Evolutionary conservation across 2,888 invertebrate species (phyloP), one percentile per base, ranked within the genome.

Genomic region (Cerceris rybyensis): DNA sequence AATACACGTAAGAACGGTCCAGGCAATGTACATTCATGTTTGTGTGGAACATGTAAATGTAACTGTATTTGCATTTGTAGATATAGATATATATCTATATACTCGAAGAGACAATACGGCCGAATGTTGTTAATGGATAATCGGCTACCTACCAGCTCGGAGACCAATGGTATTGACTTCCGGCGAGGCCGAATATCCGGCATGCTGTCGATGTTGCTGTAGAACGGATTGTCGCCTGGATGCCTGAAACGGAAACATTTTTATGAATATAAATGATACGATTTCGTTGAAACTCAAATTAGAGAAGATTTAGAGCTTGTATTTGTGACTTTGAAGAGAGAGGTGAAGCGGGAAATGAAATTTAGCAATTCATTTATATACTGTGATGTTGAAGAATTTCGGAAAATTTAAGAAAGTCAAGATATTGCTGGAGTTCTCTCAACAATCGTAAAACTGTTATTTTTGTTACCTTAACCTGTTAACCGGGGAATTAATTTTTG

Each of bases 141-240:
- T 90, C 88, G 86, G 87, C 81, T 88, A 96, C 98, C 96, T 96
- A 99, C 99, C 96, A 99, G 95, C 94, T 99, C 99, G 79, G 99
- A 99, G 90, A 99, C 99, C 91, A 99, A 95, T 46, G 99, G 98
- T 91, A 99, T 98, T 67, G 98, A 98, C 94, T 99, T 99, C 92
- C 98, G 95, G 90, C 98, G 95, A 69, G 98, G 98, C 91, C 98
- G 96, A 93, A 99, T 99, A 93, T 99, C 99, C 65, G 99, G 99
- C 98, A 98, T 99, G 92, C 99, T 99, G 95, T 99, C 99, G 94
- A 99, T 99, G 93, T 98, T 98, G 93, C 98, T 98, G 95, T 99
- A 99, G 95, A 99, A 99, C 9, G 99, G 98, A 94, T 99, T 99
- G 93, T 98, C 98, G 86, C 98, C 97, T 17, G 98, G 97, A 91